Evolutionary conservation across 1,140 invertebrate species (phyloP).

Genomic region (Phortica variegata): DNA sequence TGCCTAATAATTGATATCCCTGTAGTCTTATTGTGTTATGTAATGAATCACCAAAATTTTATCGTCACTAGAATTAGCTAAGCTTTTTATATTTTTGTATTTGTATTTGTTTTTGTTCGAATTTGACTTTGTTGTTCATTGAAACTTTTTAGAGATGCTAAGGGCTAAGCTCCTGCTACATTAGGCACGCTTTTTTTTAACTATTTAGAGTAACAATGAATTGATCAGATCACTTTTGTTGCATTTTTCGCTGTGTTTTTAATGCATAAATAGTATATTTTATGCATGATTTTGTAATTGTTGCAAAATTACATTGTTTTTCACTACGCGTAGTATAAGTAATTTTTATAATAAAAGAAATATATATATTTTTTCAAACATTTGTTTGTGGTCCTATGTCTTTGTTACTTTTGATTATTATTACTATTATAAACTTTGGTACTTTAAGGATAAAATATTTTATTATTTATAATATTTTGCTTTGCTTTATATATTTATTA

Average conservation of each 20-base stretch:
- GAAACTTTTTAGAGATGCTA: background rate
- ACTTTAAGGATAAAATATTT: background rate
- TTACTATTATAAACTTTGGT: too few relatives aligned
- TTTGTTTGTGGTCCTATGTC: too few relatives aligned
- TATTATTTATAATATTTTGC: background rate
- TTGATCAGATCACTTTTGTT: too few relatives aligned
- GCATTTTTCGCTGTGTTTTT: background rate
- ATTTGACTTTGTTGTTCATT: slow-evolving; percentile 2
- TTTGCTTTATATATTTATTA: background rate
- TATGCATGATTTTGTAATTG: too few relatives aligned
- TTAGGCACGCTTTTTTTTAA: slow-evolving; percentile 22
- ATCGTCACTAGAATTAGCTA: too few relatives aligned
- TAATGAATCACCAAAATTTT: background rate
- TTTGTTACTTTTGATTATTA: too few relatives aligned
- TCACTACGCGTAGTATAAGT: slow-evolving; percentile 21
- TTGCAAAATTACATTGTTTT: too few relatives aligned
- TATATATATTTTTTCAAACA: too few relatives aligned
- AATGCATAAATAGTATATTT: background rate
- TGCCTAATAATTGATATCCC: slow-evolving; percentile 21
- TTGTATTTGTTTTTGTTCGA: slow-evolving; percentile 7
- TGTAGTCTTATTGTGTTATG: slow-evolving; percentile 25
- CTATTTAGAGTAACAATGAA: too few relatives aligned
- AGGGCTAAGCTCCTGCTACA: slow-evolving; percentile 21
- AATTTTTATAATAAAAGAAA: too few relatives aligned
- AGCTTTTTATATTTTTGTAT: too few relatives aligned